Conservation (phyloP, 2,888 invertebrate genomes). For the Spialia ferax region DNA sequence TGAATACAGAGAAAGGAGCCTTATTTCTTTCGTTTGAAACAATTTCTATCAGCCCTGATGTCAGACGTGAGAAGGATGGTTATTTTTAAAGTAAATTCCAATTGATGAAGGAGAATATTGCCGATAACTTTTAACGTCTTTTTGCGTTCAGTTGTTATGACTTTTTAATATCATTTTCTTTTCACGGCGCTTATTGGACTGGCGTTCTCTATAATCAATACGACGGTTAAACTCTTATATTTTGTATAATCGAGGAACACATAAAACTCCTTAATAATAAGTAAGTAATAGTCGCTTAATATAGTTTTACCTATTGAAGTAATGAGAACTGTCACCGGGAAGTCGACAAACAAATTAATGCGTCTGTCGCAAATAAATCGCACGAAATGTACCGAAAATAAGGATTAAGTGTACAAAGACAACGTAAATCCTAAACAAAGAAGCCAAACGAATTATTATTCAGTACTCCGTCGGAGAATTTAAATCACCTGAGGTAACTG, state of each 20-base stretch:
- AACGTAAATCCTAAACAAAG: conserved; percentile 16
- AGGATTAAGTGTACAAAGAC: conserved; percentile 17
- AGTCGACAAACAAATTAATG: neutral
- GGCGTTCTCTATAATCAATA: too few species aligned
- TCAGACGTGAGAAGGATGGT: conserved; percentile 30
- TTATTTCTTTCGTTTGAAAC: conserved; percentile 35
- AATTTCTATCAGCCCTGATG: conserved; percentile 34
- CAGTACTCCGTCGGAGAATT: conserved; percentile 35
- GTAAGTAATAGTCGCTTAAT: too few species aligned
- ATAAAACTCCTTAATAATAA: too few species aligned
- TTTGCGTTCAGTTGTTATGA: neutral
- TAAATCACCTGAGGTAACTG: conserved; percentile 45
- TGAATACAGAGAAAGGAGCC: conserved; percentile 34
- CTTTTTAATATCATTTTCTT: neutral
- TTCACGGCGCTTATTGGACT: neutral
- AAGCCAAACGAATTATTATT: conserved; percentile 23
- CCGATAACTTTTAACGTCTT: conserved; percentile 6
- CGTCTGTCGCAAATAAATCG: neutral
- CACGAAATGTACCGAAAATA: conserved; percentile 5
- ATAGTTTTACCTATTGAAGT: too few species aligned
- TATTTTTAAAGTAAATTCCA: conserved; percentile 35
- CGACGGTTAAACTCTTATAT: too few species aligned
- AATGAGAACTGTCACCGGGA: neutral
- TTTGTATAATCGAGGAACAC: too few species aligned
- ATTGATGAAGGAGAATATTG: conserved; percentile 22